Conservation (phyloP, 2,888 invertebrate species). For the Trilocha varians region DNA sequence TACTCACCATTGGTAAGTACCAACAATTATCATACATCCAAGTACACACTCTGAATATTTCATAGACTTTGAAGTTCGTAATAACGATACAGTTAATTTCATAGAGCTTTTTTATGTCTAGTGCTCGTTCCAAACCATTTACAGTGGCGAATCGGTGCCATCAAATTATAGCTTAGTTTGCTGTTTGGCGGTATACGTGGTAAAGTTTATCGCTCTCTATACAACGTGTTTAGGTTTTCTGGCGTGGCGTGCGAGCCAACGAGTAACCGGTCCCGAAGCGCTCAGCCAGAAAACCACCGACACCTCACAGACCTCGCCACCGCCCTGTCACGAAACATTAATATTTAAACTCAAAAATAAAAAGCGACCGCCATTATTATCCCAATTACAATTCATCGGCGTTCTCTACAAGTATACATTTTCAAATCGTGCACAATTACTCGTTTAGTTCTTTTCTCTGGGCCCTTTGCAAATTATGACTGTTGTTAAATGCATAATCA, state of each 20-base stretch:
- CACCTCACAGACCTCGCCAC: constrained; percentile 51
- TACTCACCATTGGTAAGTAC: constrained; percentile 94
- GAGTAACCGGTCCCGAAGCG: constrained; percentile 64
- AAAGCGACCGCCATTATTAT: constrained; percentile 51
- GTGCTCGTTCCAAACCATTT: too few relatives aligned
- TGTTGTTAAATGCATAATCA: constrained; percentile 21
- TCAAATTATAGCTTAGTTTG: constrained; percentile 59
- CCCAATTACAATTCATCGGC: constrained; percentile 43
- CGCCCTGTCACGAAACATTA: constrained; percentile 69
- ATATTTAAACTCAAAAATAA: constrained; percentile 59
- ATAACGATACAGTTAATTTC: constrained; percentile 28
- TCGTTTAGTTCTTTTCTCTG: constrained; percentile 18
- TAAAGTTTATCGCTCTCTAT: constrained; percentile 63
- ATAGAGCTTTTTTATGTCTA: constrained; percentile 8
- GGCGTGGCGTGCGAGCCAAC: constrained; percentile 51
- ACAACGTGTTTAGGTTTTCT: constrained; percentile 56
- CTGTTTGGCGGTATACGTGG: constrained; percentile 49
- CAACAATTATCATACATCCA: constrained; percentile 7
- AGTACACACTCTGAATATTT: too few relatives aligned
- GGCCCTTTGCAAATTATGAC: constrained; percentile 29
- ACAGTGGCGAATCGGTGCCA: constrained; percentile 64
- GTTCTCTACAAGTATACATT: constrained; percentile 27
- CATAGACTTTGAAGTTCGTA: too few relatives aligned
- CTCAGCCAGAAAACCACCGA: constrained; percentile 70
- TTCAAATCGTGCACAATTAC: constrained; percentile 31